These are phyloP conservation scores for Hedya salicella DNA, from an alignment of 2,888 invertebrate species.

Conservation along the genomic window DNA sequence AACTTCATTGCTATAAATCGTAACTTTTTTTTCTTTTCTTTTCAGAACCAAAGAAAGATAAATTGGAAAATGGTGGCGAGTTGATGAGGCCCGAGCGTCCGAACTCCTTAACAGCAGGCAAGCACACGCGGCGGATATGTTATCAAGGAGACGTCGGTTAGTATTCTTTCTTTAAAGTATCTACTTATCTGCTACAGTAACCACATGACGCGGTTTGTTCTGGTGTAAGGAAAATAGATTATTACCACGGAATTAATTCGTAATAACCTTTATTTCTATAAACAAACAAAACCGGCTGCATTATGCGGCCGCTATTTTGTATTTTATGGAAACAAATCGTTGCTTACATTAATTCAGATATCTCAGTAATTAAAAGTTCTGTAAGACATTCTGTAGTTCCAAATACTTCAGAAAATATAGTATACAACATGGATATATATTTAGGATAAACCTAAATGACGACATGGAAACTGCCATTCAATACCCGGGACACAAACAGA, in stretches of 20 bases:
- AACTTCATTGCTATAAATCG: background rate
- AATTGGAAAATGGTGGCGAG: conserved; percentile 89
- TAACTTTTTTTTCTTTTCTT: conserved; percentile 62
- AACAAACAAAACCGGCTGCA: no score
- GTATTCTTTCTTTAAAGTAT: conserved; percentile 52
- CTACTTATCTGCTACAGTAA: background rate
- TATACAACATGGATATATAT: no score
- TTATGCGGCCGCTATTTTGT: no score
- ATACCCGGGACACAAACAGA: conserved; percentile 13
- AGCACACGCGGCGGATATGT: conserved; percentile 91
- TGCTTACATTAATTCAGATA: no score
- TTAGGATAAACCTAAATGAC: background rate
- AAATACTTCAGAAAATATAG: background rate
- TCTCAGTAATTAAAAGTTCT: no score
- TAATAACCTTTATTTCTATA: no score
- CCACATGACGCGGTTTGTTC: background rate
- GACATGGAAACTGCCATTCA: conserved; percentile 4
- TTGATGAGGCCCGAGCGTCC: conserved; percentile 90
- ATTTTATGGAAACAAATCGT: no score
- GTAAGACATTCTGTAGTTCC: no score
- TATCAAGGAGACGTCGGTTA: conserved; percentile 91
- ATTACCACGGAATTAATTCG: no score
- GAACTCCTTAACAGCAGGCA: conserved; percentile 91
- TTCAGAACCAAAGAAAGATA: conserved; percentile 97
- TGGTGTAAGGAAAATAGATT: background rate